Evolutionary conservation across 2,888 invertebrate genomes (phyloP).

Genomic region (Drosophila demipolita): DNA sequence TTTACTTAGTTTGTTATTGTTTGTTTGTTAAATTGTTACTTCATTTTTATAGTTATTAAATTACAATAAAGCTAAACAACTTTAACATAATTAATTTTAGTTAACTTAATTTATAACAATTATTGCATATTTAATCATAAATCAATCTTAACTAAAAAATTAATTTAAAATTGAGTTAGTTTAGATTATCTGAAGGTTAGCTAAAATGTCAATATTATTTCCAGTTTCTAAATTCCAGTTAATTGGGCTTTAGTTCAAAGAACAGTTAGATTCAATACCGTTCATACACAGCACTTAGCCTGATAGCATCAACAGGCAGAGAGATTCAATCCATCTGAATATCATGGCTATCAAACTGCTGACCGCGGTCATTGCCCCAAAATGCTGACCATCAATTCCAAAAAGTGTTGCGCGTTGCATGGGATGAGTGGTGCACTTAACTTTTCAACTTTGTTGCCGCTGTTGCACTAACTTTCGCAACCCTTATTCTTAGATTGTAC

Average conservation of each 20-base stretch:
- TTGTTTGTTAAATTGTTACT: neutral
- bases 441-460: conserved; percentile 67
- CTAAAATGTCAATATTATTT: neutral
- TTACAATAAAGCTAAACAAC: neutral
- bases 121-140: neutral
- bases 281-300: conserved; percentile 9
- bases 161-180: neutral
- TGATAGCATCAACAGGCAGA: conserved; percentile 15
- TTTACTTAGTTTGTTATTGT: neutral
- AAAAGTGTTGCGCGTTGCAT: conserved; percentile 55
- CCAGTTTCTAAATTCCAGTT: neutral
- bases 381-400: conserved; percentile 40
- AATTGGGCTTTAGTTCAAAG: neutral
- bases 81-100: neutral
- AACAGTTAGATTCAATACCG: neutral
- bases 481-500: conserved; percentile 4
- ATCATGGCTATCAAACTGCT: conserved; percentile 8
- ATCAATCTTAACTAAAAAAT: neutral
- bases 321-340: neutral
- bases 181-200: neutral
- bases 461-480: conserved; percentile 8
- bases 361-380: conserved; percentile 46
- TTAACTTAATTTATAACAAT: neutral
- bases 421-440: conserved; percentile 57
- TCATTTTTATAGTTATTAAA: neutral